phyloP scores from a whole-genome alignment of 1,140 invertebrate genomes.

The Scaptomyza graminum region DNA sequence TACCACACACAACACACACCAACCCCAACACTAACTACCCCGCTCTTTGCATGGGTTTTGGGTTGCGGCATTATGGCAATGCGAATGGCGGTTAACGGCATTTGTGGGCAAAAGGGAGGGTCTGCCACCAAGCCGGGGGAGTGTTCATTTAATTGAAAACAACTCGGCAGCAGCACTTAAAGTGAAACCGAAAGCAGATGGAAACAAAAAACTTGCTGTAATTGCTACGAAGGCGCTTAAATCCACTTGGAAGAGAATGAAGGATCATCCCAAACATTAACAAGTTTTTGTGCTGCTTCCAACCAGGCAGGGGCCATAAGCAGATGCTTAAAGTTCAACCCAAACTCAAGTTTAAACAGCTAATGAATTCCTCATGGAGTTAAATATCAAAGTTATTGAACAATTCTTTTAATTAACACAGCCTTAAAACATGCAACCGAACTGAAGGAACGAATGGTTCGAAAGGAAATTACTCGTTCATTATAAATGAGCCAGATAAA shows the following conservation, averaged over 20 bases:
- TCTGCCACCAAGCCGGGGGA: constrained; percentile 18
- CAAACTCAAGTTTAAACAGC: constrained; percentile 36
- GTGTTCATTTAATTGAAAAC: constrained; percentile 80
- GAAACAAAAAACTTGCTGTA: constrained; percentile 76
- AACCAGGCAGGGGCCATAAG: constrained; percentile 31
- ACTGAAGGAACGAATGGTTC: not conserved
- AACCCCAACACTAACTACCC: no score
- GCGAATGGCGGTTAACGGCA: constrained; percentile 18
- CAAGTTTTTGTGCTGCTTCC: not conserved
- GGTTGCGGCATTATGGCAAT: constrained; percentile 32
- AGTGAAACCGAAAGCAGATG: constrained; percentile 76
- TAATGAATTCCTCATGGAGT: constrained; percentile 75
- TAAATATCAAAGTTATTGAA: constrained; percentile 36
- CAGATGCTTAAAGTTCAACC: constrained; percentile 57
- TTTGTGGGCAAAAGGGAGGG: not conserved
- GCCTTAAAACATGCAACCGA: constrained; percentile 13
- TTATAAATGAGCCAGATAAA: not conserved
- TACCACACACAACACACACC: not conserved
- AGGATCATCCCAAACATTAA: constrained; percentile 3
- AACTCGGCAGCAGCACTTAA: constrained; percentile 65
- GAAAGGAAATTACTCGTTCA: not conserved
- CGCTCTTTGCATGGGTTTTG: constrained; percentile 33
- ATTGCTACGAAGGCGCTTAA: constrained; percentile 52
- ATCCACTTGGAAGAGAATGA: constrained; percentile 38
- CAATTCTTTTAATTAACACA: constrained; percentile 38